Percentiles rank a stretch among this genome's conserved stretches.
Evolutionary conservation across 2,888 invertebrate genomes (phyloP).

Genomic region (Habroteleia sp.): DNA sequence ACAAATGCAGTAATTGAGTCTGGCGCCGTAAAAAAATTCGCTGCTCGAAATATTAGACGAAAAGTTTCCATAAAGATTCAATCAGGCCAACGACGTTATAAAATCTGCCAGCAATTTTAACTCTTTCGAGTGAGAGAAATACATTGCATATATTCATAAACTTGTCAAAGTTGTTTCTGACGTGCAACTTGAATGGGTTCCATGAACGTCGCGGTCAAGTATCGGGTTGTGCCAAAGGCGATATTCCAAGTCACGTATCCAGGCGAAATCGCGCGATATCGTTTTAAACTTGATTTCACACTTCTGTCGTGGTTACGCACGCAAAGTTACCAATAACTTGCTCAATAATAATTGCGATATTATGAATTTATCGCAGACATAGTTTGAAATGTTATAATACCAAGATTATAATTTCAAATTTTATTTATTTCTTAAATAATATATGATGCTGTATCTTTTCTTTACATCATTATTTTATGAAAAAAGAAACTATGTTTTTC

Average conservation of each 20-base stretch:
- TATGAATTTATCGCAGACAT: too few relatives aligned
- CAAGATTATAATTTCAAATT: too few relatives aligned
- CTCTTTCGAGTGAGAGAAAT: conserved; percentile 32
- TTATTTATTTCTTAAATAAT: too few relatives aligned
- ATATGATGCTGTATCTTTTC: too few relatives aligned
- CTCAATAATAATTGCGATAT: neutral
- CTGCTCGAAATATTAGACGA: too few relatives aligned
- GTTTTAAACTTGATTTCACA: conserved; percentile 39
- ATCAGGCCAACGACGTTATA: conserved; percentile 19
- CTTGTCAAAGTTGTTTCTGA: conserved; percentile 54
- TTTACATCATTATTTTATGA: too few relatives aligned
- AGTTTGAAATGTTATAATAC: neutral
- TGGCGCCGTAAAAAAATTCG: neutral
- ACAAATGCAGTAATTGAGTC: conserved; percentile 3
- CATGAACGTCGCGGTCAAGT: conserved; percentile 60
- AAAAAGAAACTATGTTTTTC: too few relatives aligned
- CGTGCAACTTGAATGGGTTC: conserved; percentile 51
- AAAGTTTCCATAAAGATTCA: conserved; percentile 21
- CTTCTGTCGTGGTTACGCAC: conserved; percentile 8
- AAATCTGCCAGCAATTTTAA: conserved; percentile 31
- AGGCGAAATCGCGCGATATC: conserved; percentile 35
- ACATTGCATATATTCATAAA: conserved; percentile 54
- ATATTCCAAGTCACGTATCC: conserved; percentile 51
- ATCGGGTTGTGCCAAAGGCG: conserved; percentile 36
- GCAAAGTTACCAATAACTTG: neutral